Percentiles rank a stretch among this genome's conserved stretches.
Evolutionary conservation across 2,113 vertebrate species (phyloP).

Genomic region (Indicator maculatus): DNA sequence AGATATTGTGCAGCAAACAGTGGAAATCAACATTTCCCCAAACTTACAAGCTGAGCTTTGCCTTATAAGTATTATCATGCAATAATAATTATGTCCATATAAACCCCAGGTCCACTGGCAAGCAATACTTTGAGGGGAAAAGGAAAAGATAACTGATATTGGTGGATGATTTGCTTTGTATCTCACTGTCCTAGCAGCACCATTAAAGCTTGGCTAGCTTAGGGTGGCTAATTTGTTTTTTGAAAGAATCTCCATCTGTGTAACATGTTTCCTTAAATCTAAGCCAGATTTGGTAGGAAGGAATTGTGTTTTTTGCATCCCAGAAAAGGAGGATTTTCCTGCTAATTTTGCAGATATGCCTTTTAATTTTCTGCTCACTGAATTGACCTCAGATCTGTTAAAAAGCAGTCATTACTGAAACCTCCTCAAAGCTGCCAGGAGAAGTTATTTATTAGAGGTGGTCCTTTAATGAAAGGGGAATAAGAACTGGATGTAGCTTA

Average conservation of each 20-base stretch:
- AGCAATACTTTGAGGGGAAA: background rate
- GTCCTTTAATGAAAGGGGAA: background rate
- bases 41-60: background rate
- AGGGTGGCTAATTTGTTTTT: slow-evolving; percentile 1
- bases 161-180: background rate
- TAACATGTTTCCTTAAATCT: background rate
- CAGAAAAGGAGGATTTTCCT: background rate
- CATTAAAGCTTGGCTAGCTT: background rate
- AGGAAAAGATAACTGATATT: background rate
- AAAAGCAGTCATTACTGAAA: background rate
- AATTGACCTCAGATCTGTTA: background rate
- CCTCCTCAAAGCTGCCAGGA: background rate
- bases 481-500: background rate
- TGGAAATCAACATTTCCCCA: background rate
- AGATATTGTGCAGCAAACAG: background rate
- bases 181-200: background rate
- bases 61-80: background rate
- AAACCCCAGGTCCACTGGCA: background rate
- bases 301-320: background rate
- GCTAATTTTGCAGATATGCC: background rate
- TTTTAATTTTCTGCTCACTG: slow-evolving; percentile 5
- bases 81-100: background rate
- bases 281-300: slow-evolving; percentile 14
- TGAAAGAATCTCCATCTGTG: slow-evolving; percentile 16
- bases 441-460: background rate